Evolutionary conservation across 2,113 vertebrate species (phyloP), one percentile per base, ranked within the genome.

Genomic region (Lepisosteus osseus): DNA sequence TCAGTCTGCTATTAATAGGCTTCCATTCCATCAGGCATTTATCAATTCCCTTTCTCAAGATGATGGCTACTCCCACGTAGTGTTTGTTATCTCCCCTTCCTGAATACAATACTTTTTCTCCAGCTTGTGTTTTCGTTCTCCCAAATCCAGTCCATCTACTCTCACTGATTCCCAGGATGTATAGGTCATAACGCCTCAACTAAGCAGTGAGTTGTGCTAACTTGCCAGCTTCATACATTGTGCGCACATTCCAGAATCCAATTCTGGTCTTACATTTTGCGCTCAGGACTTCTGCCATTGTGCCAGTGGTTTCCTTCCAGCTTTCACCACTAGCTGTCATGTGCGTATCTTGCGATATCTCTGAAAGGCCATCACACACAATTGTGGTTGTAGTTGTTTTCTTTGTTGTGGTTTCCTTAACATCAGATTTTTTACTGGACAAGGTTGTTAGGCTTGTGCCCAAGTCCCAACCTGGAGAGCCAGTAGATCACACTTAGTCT

Each of bases 101-200:
- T 7, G n/a, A 62, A n/a, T 70, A 71, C 13, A 71, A 44, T 4
- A 71, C 11, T 15, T 57, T 71, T 15, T 54, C 9, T 70, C 69
- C 69, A 15, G 41, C 61, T 14, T 3, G 13, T 6, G 69, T 70
- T 41, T 9, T 29, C 29, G 11, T 17, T 51, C 57, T 70, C 17
- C 64, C 56, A 68, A 66, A 40, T 61, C 65, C 43, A 8, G 65
- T 67, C 42, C 65, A 62, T 68, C 56, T 68, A 13, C 57, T 62
- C 17, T 70, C 68, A 43, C 40, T 70, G 29, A 61, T 45, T 65
- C 63, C 63, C 63, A 65, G 7, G 5, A 41, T 7, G 15, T 65
- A 13, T 41, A 65, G 3, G 63, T 65, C 29, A 41, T 65, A 65
- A 15, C 13, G 6, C 42, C 40, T 6, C 63, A 65, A 41, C 29